A percentile compares a stretch with the other conserved stretches of the same genome.
Conservation (phyloP, 2,797 vertebrate genomes). For the Peromyscus eremicus region DNA sequence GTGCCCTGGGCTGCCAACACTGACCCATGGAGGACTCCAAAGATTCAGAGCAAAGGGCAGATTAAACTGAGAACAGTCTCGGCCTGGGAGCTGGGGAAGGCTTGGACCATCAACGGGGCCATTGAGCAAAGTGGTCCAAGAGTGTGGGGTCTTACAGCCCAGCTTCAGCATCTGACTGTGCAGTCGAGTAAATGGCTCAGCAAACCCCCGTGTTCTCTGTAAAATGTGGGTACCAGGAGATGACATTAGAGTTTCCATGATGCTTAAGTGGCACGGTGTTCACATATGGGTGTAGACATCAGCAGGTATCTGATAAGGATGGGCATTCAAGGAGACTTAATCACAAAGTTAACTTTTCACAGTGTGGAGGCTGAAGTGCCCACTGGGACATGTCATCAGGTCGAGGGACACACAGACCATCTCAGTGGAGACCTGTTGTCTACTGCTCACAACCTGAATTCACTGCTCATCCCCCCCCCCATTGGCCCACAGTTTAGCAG, state of each 20-base stretch:
- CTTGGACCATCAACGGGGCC: rapidly evolving
- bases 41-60: background rate
- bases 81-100: background rate
- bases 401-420: rapidly evolving
- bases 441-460: background rate
- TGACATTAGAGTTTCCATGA: too few species aligned
- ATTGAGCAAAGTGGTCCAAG: background rate
- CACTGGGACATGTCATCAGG: background rate
- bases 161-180: background rate
- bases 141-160: rapidly evolving
- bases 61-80: background rate
- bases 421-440: background rate
- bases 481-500: background rate
- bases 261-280: rapidly evolving
- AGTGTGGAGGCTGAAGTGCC: background rate
- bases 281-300: rapidly evolving
- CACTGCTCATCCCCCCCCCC: rapidly evolving
- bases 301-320: background rate
- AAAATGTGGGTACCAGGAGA: background rate
- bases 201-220: background rate
- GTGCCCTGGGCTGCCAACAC: conserved; percentile 64
- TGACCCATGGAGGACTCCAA: conserved; percentile 48
- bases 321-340: background rate
- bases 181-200: background rate
- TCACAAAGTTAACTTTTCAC: background rate